A percentile compares a stretch with the other conserved stretches of the same genome.
These are phyloP conservation scores for Fregata magnificens DNA, from an alignment of 2,113 vertebrate species.

Conservation along the genomic window DNA sequence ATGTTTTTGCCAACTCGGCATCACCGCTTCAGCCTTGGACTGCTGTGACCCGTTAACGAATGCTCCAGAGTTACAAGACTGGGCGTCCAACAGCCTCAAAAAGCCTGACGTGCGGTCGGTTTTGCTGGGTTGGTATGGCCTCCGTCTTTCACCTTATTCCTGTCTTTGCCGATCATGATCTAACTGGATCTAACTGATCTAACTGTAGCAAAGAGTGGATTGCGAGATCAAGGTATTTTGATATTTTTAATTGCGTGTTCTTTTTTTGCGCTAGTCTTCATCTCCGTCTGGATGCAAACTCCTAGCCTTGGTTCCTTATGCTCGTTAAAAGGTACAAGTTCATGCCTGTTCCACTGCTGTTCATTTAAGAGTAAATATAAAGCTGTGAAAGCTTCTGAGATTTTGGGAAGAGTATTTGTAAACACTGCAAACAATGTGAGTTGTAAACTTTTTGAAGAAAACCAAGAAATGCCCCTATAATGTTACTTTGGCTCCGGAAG, in stretches of 20 bases:
- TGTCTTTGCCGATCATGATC: rapidly evolving
- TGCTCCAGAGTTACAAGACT: rapidly evolving
- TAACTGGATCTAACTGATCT: no score
- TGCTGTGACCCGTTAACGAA: rapidly evolving
- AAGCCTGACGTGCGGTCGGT: rapidly evolving
- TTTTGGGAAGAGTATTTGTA: background rate
- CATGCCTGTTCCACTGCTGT: background rate
- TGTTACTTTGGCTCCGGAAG: rapidly evolving
- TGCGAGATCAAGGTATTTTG: rapidly evolving
- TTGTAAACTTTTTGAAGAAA: background rate
- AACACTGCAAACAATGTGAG: no score
- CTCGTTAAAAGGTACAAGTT: background rate
- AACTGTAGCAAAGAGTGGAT: background rate
- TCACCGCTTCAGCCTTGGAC: background rate
- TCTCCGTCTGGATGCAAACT: background rate
- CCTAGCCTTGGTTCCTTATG: rapidly evolving
- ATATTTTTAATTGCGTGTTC: no score
- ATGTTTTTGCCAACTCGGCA: background rate
- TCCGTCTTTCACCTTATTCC: background rate
- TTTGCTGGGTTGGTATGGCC: background rate
- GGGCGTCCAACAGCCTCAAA: background rate
- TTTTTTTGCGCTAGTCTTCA: rapidly evolving
- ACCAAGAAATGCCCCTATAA: rapidly evolving
- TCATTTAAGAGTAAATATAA: rapidly evolving
- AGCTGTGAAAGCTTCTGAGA: no score